These are phyloP conservation scores for Eristalis tenax DNA, from an alignment of 2,888 invertebrate genomes.

Conservation along the genomic window DNA sequence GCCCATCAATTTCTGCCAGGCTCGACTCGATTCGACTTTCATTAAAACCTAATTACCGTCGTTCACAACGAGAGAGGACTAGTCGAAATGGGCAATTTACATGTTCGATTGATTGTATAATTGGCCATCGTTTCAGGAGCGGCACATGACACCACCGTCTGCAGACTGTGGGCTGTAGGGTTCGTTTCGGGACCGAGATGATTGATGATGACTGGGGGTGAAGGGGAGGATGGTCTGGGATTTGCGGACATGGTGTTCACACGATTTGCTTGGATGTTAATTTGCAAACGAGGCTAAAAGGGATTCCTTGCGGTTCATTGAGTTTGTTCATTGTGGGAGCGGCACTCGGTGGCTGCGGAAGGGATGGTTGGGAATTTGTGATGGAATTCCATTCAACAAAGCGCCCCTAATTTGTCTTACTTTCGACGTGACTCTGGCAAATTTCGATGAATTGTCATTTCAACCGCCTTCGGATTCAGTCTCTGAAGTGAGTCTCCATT, in stretches of 20 bases:
- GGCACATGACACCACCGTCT: background rate
- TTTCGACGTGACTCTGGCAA: no score
- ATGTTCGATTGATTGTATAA: conserved; percentile 69
- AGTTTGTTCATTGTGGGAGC: background rate
- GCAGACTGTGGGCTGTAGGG: background rate
- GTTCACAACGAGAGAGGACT: conserved; percentile 11
- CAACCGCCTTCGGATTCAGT: no score
- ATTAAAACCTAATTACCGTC: conserved; percentile 63
- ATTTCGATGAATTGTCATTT: no score
- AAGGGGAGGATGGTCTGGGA: conserved; percentile 7
- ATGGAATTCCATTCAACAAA: no score
- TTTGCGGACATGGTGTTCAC: conserved; percentile 29
- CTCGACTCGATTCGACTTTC: conserved; percentile 31
- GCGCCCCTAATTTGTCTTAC: no score
- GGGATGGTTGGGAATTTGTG: no score
- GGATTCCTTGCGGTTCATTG: background rate
- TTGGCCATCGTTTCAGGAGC: conserved; percentile 47
- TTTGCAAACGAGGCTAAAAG: background rate
- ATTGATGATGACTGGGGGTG: conserved; percentile 44
- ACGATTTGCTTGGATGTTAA: conserved; percentile 48
- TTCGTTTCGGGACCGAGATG: conserved; percentile 38
- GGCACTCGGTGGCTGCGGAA: no score
- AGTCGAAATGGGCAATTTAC: conserved; percentile 56
- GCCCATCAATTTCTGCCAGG: conserved; percentile 13
- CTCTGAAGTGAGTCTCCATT: no score